A percentile compares a stretch with the other conserved stretches of the same genome.
phyloP scores from a whole-genome alignment of 2,113 vertebrate species.

The Castor canadensis region DNA sequence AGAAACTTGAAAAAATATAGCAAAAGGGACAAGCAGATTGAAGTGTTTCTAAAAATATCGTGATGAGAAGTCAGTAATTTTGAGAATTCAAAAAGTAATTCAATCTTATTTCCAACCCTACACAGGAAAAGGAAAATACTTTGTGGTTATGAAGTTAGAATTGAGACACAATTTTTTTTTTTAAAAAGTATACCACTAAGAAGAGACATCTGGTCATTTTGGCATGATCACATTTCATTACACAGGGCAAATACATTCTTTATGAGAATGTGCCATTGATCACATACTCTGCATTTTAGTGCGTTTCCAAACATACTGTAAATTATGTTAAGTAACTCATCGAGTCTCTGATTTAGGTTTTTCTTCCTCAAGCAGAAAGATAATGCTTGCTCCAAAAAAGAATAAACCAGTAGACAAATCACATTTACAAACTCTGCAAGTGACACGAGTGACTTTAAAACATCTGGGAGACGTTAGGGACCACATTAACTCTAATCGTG shows the following conservation, averaged over 20 bases:
- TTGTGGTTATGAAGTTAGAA: conserved; percentile 23
- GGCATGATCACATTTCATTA: conserved; percentile 44
- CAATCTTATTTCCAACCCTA: background rate
- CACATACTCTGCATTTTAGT: conserved; percentile 55
- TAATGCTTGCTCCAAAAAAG: conserved; percentile 64
- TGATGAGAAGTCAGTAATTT: background rate
- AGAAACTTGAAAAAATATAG: background rate
- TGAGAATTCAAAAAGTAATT: background rate
- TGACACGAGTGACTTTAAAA: conserved; percentile 71
- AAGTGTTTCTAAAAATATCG: conserved; percentile 33
- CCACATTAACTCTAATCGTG: conserved; percentile 76
- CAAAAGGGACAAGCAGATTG: background rate
- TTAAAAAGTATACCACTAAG: conserved; percentile 38
- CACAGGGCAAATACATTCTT: conserved; percentile 36
- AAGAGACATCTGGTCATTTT: conserved; percentile 65
- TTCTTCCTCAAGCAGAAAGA: conserved; percentile 52
- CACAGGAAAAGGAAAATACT: background rate
- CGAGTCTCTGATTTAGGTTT: conserved; percentile 56
- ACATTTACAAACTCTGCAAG: conserved; percentile 71
- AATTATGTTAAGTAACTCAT: conserved; percentile 75
- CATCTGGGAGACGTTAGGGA: conserved; percentile 84
- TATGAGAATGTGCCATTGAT: conserved; percentile 56
- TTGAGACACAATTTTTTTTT: no score
- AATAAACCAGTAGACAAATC: conserved; percentile 72
- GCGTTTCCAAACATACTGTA: conserved; percentile 71